Conservation (phyloP, 2,888 invertebrate genomes). For the Dasypolia templi region DNA sequence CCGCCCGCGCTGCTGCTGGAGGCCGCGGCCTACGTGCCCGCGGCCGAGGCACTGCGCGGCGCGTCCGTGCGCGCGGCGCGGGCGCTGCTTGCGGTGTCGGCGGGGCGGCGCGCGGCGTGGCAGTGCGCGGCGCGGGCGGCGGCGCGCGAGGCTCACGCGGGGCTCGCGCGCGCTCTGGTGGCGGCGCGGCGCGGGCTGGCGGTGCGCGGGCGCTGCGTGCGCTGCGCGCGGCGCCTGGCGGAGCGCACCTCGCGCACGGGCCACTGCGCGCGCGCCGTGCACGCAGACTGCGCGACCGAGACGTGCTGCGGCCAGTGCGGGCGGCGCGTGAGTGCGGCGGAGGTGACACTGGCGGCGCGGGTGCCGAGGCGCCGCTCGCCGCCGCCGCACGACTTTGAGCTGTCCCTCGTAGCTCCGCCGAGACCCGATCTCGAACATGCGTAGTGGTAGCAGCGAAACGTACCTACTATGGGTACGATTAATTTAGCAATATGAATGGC, state of each 20-base stretch:
- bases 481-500: neutral
- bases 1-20: constrained; percentile 76
- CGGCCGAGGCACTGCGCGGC: constrained; percentile 67
- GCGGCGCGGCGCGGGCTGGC: constrained; percentile 77
- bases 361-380: constrained; percentile 72
- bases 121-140: constrained; percentile 71
- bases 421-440: constrained; percentile 49
- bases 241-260: constrained; percentile 73
- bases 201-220: constrained; percentile 80
- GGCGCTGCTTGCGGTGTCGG: constrained; percentile 74
- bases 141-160: constrained; percentile 73
- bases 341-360: constrained; percentile 68
- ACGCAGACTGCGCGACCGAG: constrained; percentile 77
- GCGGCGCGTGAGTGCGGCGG: constrained; percentile 68
- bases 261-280: constrained; percentile 83
- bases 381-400: constrained; percentile 86
- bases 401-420: constrained; percentile 56
- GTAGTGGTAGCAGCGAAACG: constrained; percentile 6
- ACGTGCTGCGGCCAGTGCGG: constrained; percentile 79
- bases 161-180: constrained; percentile 78
- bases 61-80: constrained; percentile 75
- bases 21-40: constrained; percentile 76
- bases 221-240: constrained; percentile 75
- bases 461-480: constrained; percentile 4
- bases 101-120: constrained; percentile 72